Evolutionary conservation across 2,797 vertebrate genomes (phyloP).

Genomic region (Pseudochirops corinnae): DNA sequence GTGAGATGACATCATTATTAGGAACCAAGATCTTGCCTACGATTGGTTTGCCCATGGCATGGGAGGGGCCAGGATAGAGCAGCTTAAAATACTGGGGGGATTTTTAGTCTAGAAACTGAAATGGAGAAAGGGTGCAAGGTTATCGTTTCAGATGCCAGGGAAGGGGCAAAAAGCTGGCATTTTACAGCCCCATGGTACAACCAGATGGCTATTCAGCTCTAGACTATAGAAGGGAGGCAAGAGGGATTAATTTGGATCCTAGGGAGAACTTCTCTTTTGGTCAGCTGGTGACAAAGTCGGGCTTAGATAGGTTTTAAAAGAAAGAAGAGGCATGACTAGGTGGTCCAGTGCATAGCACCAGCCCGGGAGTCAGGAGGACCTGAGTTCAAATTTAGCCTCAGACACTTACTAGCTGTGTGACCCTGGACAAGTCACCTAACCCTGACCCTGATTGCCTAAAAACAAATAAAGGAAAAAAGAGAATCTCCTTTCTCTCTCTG

Average conservation of each 20-base stretch:
- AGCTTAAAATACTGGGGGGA: background rate
- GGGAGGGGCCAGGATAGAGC: constrained; percentile 53
- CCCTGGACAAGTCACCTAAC: background rate
- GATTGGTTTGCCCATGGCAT: constrained; percentile 62
- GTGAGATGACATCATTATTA: constrained; percentile 67
- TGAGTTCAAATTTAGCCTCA: background rate
- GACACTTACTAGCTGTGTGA: background rate
- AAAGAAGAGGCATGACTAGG: background rate
- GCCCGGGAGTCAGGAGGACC: no score
- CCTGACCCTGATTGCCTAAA: background rate
- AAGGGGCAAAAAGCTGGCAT: constrained; percentile 37
- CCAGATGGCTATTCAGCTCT: background rate
- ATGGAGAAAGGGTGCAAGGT: background rate
- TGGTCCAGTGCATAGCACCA: background rate
- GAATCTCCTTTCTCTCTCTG: background rate
- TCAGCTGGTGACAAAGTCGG: constrained; percentile 33
- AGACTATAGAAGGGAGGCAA: constrained; percentile 11
- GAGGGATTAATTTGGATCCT: background rate
- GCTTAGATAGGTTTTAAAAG: background rate
- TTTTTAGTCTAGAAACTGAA: background rate
- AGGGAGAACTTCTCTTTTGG: constrained; percentile 13
- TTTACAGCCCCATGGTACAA: constrained; percentile 30
- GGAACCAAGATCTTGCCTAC: constrained; percentile 3
- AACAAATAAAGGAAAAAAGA: background rate
- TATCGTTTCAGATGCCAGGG: background rate